Percentiles rank a stretch among this genome's conserved stretches.
Evolutionary conservation across 1,140 invertebrate species (phyloP).

Genomic region (Ips typographus): DNA sequence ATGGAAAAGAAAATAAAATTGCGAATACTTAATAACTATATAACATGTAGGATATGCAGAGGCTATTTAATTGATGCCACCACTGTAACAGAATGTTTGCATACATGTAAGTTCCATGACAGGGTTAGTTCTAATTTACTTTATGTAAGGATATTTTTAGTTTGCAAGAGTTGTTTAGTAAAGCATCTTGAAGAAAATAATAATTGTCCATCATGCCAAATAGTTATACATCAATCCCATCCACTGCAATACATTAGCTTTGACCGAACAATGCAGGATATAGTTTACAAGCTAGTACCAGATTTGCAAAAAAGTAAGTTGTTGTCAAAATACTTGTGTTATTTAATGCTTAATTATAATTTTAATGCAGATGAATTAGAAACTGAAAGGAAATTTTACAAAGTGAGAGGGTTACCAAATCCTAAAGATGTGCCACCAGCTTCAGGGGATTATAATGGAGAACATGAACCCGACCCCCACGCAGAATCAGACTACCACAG

Average conservation of each 20-base stretch:
- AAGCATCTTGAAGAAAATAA: constrained; percentile 97
- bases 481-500: constrained; percentile 90
- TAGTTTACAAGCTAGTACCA: constrained; percentile 96
- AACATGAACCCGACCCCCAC: constrained; percentile 65
- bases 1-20: constrained; percentile 91
- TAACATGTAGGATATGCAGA: constrained; percentile 94
- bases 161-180: constrained; percentile 97
- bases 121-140: neutral
- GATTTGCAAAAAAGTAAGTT: constrained; percentile 83
- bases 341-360: constrained; percentile 1
- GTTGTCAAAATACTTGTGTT: neutral
- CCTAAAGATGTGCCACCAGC: constrained; percentile 83
- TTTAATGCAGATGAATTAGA: constrained; percentile 76
- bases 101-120: constrained; percentile 78
- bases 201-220: constrained; percentile 94
- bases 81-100: constrained; percentile 97
- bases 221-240: constrained; percentile 97
- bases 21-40: constrained; percentile 87
- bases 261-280: constrained; percentile 98
- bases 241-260: constrained; percentile 97
- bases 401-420: constrained; percentile 77
- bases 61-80: constrained; percentile 97
- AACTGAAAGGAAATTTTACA: constrained; percentile 85
- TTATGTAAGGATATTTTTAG: constrained; percentile 56
- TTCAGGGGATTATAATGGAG: constrained; percentile 60